Evolutionary conservation across 2,113 vertebrate genomes (phyloP).

Genomic region (Chlamydotis undulata): DNA sequence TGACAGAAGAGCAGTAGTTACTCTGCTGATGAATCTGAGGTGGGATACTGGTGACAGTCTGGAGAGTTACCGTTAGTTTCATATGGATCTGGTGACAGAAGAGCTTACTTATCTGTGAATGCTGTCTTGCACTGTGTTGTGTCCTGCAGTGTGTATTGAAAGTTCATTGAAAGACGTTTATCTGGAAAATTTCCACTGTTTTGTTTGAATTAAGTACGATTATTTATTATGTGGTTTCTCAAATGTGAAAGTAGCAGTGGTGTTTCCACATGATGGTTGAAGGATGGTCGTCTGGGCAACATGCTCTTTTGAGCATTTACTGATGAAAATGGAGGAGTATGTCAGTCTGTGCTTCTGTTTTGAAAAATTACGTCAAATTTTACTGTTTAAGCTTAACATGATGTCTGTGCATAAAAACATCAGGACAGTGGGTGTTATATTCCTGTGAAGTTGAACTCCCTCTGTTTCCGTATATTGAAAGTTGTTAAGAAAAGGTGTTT

Average conservation of each 20-base stretch:
- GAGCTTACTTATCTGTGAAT: background rate
- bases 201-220: background rate
- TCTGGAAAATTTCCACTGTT: background rate
- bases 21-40: background rate
- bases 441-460: background rate
- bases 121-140: background rate
- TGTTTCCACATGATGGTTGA: background rate
- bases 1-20: background rate
- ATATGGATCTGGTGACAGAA: background rate
- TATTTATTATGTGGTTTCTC: background rate
- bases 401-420: background rate
- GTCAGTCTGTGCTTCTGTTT: background rate
- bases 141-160: fast-evolving
- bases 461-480: background rate
- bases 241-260: background rate
- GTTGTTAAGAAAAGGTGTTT: background rate
- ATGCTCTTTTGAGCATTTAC: background rate
- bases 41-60: background rate
- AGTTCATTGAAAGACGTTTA: background rate
- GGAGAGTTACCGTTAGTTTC: background rate
- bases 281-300: background rate
- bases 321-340: background rate
- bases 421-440: background rate
- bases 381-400: background rate
- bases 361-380: background rate